Base-by-base conservation (phyloP, 2,888 invertebrate genomes). In the Dioctria rufipes region DNA sequence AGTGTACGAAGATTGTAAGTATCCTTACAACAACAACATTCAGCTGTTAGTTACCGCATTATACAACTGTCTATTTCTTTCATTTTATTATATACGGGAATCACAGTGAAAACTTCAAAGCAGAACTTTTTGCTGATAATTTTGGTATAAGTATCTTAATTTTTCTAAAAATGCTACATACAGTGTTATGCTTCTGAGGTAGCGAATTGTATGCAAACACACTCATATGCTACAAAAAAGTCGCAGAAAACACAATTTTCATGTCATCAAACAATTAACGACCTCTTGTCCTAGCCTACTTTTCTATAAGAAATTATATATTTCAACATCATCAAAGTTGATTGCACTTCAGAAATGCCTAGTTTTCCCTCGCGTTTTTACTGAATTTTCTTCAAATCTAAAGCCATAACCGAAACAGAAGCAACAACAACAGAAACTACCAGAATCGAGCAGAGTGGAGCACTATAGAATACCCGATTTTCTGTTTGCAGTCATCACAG, bases 231-330 rank as follows among this genome's bases (percentile, higher is more conserved):
- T 4, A 61, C 6, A 13, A 61, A 25, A 13, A 11, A 61, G 3
- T 3, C 61, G 6, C n/a, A 61, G 37, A 69, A 69, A 11, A 49
- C n/a, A 6, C 37, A 39, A 49, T 49, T 11, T 49, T 46, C 49
- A 49, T 25, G 69, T 69, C 11, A 46, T 69, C 46, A 69, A 49
- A 46, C 49, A 69, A 69, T 69, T 69, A 73, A 54, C 54, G 25
- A 3, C 5, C 13, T 54, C 9, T 39, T 11, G 2, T 51, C 9
- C 8, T n/a, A n/a, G n/a, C n/a, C n/a, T 8, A 13, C 9, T n/a
- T 13, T 43, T n/a, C 43, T 2, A 5, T 49, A 67, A 49, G n/a
- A 25, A 25, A 25, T 25, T 25, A 25, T 2, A 43, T 49, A 37
- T 37, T 11, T 25, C 49, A 11, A 67, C 67, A 67, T 67, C 63